These are phyloP conservation scores for Tricholauxania praeusta DNA, from an alignment of 2,888 invertebrate genomes.

Conservation along the genomic window DNA sequence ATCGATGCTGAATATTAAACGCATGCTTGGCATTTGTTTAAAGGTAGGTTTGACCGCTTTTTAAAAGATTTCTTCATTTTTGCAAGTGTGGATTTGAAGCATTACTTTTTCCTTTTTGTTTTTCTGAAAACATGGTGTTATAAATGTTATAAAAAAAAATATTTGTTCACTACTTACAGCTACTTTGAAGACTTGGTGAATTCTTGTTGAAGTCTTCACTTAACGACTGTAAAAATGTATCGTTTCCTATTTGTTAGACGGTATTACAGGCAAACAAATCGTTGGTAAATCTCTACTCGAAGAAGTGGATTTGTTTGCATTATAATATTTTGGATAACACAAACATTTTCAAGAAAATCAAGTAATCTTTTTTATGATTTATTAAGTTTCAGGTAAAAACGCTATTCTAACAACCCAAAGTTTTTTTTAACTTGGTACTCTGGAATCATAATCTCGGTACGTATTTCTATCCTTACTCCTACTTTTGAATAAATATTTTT, in stretches of 20 bases:
- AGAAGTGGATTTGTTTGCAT: no score
- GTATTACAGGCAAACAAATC: no score
- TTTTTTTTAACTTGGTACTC: neutral
- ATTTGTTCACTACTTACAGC: conserved; percentile 20
- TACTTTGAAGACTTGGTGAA: neutral
- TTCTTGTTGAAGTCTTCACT: no score
- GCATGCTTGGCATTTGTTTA: neutral
- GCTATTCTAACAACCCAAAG: no score
- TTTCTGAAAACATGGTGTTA: neutral
- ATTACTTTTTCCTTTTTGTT: neutral
- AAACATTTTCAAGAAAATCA: no score
- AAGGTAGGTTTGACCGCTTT: conserved; percentile 11
- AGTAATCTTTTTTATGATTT: no score
- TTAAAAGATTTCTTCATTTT: neutral
- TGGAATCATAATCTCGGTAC: neutral
- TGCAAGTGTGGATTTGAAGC: neutral
- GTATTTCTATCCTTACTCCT: conserved; percentile 20
- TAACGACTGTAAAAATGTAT: no score
- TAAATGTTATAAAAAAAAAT: neutral
- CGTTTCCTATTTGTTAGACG: no score
- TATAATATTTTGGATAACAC: no score
- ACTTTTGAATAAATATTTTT: neutral
- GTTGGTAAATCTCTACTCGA: no score
- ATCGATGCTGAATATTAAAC: neutral
- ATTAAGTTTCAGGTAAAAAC: no score